Evolutionary conservation across 1,140 invertebrate genomes (phyloP).

Genomic region (Calliphora vicina): DNA sequence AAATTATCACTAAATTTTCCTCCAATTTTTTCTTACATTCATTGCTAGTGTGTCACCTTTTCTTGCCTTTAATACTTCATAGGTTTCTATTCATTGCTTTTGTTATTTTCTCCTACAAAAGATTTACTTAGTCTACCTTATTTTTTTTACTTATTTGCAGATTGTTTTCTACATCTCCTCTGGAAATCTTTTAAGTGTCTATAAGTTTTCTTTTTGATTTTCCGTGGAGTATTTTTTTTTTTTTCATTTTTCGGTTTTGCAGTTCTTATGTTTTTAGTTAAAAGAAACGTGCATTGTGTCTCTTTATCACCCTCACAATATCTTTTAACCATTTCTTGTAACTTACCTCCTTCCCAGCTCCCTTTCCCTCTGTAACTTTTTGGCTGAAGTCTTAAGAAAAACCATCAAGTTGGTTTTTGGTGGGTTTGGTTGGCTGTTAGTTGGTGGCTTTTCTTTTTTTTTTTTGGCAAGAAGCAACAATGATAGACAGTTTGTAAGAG

Average conservation of each 20-base stretch:
- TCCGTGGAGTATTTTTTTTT: not conserved
- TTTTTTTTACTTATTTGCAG: not conserved
- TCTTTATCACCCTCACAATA: constrained; percentile 32
- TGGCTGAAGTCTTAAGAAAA: not conserved
- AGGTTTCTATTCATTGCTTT: not conserved
- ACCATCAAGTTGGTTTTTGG: not conserved
- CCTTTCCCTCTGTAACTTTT: not conserved
- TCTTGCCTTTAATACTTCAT: not conserved
- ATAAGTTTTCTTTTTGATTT: not conserved
- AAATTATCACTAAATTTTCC: too few species aligned
- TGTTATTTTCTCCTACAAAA: not conserved
- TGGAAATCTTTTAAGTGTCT: constrained; percentile 21
- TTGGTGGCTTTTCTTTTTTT: not conserved
- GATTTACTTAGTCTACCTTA: constrained; percentile 2
- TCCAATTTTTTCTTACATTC: too few species aligned
- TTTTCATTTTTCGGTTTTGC: not conserved
- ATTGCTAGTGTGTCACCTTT: too few species aligned
- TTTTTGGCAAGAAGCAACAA: not conserved
- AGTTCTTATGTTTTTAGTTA: not conserved
- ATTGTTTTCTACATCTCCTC: not conserved
- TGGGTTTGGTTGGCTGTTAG: not conserved
- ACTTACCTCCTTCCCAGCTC: not conserved
- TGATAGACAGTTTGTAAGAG: not conserved
- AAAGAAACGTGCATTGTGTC: constrained; percentile 23
- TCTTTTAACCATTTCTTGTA: too few species aligned